phyloP scores from a whole-genome alignment of 2,888 invertebrate species.

The Eilema caniola region DNA sequence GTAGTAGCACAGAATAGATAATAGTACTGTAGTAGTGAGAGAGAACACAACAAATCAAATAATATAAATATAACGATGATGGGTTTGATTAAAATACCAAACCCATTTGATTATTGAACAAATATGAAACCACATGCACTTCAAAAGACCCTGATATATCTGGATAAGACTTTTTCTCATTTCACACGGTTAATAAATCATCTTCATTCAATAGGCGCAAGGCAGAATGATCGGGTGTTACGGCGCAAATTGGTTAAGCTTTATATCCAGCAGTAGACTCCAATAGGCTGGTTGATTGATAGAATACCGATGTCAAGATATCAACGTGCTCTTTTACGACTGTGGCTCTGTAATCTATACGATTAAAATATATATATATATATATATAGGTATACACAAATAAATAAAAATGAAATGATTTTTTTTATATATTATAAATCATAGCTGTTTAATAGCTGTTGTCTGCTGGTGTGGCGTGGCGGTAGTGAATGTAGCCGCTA shows the following conservation, averaged over 20 bases:
- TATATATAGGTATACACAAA: not conserved
- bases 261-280: not conserved
- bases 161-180: not conserved
- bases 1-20: too few species aligned
- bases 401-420: not conserved
- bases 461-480: too few species aligned
- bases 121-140: not conserved
- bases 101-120: not conserved
- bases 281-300: slow-evolving; percentile 4
- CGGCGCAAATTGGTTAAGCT: not conserved
- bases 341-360: not conserved
- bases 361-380: not conserved
- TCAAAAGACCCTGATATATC: not conserved
- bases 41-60: not conserved
- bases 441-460: too few species aligned
- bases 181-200: not conserved
- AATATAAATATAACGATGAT: not conserved
- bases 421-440: too few species aligned
- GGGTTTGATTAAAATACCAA: not conserved
- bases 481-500: too few species aligned
- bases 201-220: not conserved
- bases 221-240: not conserved
- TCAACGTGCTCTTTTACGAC: slow-evolving; percentile 2
- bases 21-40: too few species aligned
- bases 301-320: not conserved